Conservation (phyloP, 2,888 invertebrate genomes). For the Leptogaster cylindrica region DNA sequence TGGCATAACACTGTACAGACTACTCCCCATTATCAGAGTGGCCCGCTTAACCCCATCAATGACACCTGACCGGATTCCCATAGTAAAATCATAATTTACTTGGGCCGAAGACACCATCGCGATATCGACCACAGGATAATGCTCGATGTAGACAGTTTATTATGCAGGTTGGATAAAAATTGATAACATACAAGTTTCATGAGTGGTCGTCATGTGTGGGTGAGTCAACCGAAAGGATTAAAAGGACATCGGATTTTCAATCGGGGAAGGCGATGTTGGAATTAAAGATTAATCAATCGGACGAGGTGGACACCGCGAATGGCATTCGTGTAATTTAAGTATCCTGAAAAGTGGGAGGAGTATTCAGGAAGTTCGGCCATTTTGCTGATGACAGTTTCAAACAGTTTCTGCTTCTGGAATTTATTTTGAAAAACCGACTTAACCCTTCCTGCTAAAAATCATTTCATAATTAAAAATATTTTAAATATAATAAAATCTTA, state of each 20-base stretch:
- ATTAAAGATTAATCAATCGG: slow-evolving; percentile 25
- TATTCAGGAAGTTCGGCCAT: background rate
- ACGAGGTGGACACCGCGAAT: slow-evolving; percentile 19
- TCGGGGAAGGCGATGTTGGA: background rate
- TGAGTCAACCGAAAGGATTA: background rate
- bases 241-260: background rate
- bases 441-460: too few relatives aligned
- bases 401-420: too few relatives aligned
- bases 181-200: slow-evolving; percentile 30
- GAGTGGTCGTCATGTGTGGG: background rate
- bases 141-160: slow-evolving; percentile 37
- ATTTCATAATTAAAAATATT: too few relatives aligned
- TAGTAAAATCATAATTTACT: slow-evolving; percentile 11
- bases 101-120: background rate
- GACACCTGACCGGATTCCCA: slow-evolving; percentile 23
- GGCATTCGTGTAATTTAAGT: slow-evolving; percentile 33
- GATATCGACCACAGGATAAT: slow-evolving; percentile 13
- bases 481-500: background rate
- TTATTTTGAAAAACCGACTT: too few relatives aligned
- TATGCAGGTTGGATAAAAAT: slow-evolving; percentile 46
- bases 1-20: slow-evolving; percentile 6
- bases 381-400: too few relatives aligned
- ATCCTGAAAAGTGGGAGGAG: slow-evolving; percentile 32
- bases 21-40: slow-evolving; percentile 9
- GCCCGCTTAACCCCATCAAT: slow-evolving; percentile 26